A percentile compares a stretch with the other conserved stretches of the same genome.
phyloP scores from a whole-genome alignment of 2,113 vertebrate species.

The Cephalopholis sonnerati region DNA sequence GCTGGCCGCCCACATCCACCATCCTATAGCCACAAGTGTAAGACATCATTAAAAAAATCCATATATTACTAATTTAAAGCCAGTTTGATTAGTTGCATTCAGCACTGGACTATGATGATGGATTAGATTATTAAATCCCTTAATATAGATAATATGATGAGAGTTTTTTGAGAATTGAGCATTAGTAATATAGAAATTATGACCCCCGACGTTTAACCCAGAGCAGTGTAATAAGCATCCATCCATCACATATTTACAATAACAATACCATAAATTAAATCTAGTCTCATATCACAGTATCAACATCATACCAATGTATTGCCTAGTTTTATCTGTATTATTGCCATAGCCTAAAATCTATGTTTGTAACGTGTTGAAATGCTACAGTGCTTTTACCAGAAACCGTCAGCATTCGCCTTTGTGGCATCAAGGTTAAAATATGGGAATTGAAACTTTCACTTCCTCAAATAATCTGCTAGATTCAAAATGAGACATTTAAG shows the following conservation, averaged over 20 bases:
- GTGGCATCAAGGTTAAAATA: neutral
- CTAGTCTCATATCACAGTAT: neutral
- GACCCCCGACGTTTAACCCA: neutral
- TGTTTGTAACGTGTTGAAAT: neutral
- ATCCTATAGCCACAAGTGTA: conserved; percentile 77
- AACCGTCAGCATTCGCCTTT: neutral
- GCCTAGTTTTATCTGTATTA: neutral
- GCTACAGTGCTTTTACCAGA: neutral
- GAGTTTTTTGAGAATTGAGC: neutral
- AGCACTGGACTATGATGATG: neutral
- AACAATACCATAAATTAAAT: neutral
- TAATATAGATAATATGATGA: neutral
- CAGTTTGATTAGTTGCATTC: neutral
- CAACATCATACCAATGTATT: too few relatives aligned
- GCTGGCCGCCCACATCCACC: conserved; percentile 93
- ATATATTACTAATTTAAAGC: neutral
- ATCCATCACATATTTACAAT: neutral
- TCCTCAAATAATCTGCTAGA: neutral
- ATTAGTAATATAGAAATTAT: neutral
- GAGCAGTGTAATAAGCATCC: too few relatives aligned
- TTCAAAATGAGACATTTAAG: neutral
- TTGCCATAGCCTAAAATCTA: neutral
- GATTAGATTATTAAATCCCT: neutral
- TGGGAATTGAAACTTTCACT: conserved; percentile 14
- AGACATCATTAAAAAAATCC: neutral